Base-by-base conservation (phyloP, 2,888 invertebrate species). In the Caenorhabditis uteleia region DNA sequence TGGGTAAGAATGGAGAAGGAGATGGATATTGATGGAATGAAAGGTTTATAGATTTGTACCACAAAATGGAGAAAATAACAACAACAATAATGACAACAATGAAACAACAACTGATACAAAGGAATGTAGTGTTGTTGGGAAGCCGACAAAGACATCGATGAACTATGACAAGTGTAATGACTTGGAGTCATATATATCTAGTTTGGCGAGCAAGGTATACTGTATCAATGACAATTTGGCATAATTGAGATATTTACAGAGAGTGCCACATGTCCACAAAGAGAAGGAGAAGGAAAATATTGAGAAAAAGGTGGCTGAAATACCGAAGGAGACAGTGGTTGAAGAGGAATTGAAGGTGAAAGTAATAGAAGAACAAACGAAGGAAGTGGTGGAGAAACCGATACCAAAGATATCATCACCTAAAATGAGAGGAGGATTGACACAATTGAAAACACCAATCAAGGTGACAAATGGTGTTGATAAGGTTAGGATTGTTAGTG, bases 151-250 rank as follows among this genome's bases (percentile, higher is more conserved):
- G 16, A 65, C 55, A 0, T 65, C 65, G 6, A 26, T 50, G 1
- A 65, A 50, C 23, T 65, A 65, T 26, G 55, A 65, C 1, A 45
- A 26, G 21, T 65, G 65, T 25, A 58, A 58, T 18, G 65, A 65
- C 55, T 26, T 65, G 29, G 65, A 65, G 23, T 59, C 58, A 23
- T 65, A 65, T 46, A 65, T 65, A 25, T 44, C 58, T n/a, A 65
- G 45, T 50, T 51, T 65, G 39, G 47, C 58, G 1, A 58, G 27
- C 14, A 58, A 58, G 31, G 57, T 57, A 48, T n/a, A 5, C 3
- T 16, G 8, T 39, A 20, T 39, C 20, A 18, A 16, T 3, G 6
- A 7, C 23, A 21, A 10, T 6, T 18, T 36, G 36, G 6, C 36
- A n/a, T n/a, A n/a, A 38, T 18, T 40, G 12, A 7, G 14, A 8